Evolutionary conservation across 2,888 invertebrate species (phyloP).

Genomic region (Perizoma flavofasciatum): DNA sequence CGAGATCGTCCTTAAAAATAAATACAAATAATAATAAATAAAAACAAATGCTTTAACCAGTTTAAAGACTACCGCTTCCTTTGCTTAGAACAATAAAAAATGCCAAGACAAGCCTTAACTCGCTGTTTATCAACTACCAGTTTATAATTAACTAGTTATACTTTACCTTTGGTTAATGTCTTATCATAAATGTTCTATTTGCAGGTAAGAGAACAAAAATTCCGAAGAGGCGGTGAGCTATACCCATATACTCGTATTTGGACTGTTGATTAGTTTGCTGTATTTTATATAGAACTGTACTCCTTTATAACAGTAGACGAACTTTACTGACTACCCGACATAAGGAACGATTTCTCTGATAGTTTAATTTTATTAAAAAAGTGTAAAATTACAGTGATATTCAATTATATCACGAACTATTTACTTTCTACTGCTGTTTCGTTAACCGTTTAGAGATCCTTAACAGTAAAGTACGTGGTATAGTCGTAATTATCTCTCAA

Average conservation of each 20-base stretch:
- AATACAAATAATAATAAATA: too few relatives aligned
- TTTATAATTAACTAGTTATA: constrained; percentile 31
- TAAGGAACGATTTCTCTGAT: neutral
- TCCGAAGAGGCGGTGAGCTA: constrained; percentile 31
- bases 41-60: neutral
- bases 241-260: constrained; percentile 43
- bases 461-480: too few relatives aligned
- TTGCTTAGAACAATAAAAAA: constrained; percentile 15
- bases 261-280: constrained; percentile 42
- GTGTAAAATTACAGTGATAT: too few relatives aligned
- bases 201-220: constrained; percentile 55
- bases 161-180: constrained; percentile 32
- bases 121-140: constrained; percentile 11
- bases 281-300: constrained; percentile 58
- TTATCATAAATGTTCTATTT: constrained; percentile 54
- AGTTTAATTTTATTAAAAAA: too few relatives aligned
- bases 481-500: too few relatives aligned
- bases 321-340: neutral
- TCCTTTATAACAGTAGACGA: constrained; percentile 6
- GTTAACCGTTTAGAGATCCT: too few relatives aligned
- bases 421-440: too few relatives aligned
- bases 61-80: constrained; percentile 2
- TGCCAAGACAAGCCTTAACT: constrained; percentile 8
- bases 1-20: too few relatives aligned
- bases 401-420: too few relatives aligned